Base-by-base conservation (phyloP, 2,888 invertebrate genomes). In the Drosophila prolongata region DNA sequence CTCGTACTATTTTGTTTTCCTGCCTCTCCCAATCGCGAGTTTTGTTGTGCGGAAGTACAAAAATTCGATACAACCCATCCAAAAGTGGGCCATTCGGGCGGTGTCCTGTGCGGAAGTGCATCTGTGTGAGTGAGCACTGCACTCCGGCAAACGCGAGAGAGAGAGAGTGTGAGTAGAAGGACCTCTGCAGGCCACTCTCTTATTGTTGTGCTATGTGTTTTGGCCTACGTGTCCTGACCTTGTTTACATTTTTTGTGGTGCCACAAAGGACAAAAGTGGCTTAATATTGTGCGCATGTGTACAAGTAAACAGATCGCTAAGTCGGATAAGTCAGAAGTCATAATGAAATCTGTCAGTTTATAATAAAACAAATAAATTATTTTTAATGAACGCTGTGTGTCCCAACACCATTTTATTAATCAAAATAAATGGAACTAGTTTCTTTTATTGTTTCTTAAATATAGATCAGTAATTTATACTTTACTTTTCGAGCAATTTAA, bases 21-120 rank as follows among this genome's bases (percentile, higher is more conserved):
- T 34, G 49, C 59, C 53, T 46, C 37, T 55, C 16, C 35, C 37
- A 40, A 47, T 49, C 79, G 79, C 75, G 76, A 67, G 59, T 80
- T 75, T 76, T 78, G 78, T 78, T 78, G 76, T 76, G 76, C 55
- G 42, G 56, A 44, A 55, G 44, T 27, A 55, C 43, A 66, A 78
- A 69, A 76, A 75, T 71, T 75, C 88, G 78, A 83, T 88, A 88
- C 88, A 88, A 72, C 54, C 14, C 62, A 37, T 37, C 56, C 35
- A 55, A 57, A 86, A 88, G 70, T 86, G 83, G 78, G 88, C 67
- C 87, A 76, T 56, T 58, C 53, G 61, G 58, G 61, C 61, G 46
- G 38, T 40, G 35, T 55, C 35, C 35, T 47, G 34, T 40, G 19
- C 44, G n/a, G 44, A 50, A 37, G 50, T 54, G 19, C 44, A 11